Evolutionary conservation across 2,888 invertebrate genomes (phyloP).

Genomic region (Acronicta aceris): DNA sequence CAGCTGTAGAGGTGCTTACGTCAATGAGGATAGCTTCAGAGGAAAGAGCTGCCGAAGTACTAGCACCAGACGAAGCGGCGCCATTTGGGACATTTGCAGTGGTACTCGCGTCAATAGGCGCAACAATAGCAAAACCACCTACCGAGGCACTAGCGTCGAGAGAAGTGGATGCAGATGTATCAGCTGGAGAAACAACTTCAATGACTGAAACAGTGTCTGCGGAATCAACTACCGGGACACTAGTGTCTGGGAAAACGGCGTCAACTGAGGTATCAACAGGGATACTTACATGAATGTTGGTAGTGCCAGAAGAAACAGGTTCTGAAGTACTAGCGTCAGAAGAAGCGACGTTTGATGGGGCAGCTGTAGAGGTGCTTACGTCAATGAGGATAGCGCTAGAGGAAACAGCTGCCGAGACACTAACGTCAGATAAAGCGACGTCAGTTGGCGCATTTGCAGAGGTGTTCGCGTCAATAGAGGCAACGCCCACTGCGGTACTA

Average conservation of each 20-base stretch:
- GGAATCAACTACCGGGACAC: not conserved
- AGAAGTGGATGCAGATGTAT: constrained; percentile 4
- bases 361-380: constrained; percentile 14
- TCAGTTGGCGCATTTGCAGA: constrained; percentile 10
- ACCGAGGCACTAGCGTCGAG: constrained; percentile 14
- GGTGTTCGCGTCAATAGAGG: not conserved
- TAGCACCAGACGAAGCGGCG: not conserved
- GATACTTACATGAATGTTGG: not conserved
- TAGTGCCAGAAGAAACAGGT: not conserved
- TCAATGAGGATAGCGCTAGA: not conserved
- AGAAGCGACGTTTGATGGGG: not conserved
- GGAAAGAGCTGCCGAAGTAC: not conserved
- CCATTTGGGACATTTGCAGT: constrained; percentile 11
- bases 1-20: constrained; percentile 14
- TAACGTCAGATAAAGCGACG: not conserved
- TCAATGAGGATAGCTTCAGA: not conserved
- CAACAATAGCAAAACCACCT: not conserved
- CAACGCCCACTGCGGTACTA: not conserved
- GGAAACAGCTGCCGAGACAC: not conserved
- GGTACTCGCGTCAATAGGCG: not conserved
- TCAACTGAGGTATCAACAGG: constrained; percentile 4
- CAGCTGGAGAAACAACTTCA: not conserved
- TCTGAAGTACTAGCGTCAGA: not conserved
- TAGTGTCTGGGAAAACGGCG: not conserved
- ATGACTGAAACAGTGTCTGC: constrained; percentile 3